Conservation (phyloP, 1,140 invertebrate species). For the Nasonia giraulti region DNA sequence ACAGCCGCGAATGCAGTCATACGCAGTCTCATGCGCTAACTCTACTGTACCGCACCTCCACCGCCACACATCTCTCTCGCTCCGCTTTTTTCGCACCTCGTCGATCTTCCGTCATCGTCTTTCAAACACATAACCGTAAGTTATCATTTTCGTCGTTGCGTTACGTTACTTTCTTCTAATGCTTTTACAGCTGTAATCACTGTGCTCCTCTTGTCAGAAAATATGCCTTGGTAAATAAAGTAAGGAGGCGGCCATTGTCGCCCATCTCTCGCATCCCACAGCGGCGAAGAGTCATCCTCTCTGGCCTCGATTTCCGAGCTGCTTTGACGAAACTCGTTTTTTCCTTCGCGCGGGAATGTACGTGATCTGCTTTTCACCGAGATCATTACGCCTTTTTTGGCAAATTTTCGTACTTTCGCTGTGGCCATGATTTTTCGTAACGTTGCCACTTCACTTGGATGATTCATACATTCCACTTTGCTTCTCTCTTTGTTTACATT, state of each 20-base stretch:
- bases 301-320: conserved; percentile 33
- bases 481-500: conserved; percentile 16
- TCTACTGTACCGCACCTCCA: background rate
- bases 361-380: background rate
- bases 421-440: background rate
- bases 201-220: no score
- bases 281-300: conserved; percentile 32
- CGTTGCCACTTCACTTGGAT: background rate
- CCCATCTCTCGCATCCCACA: conserved; percentile 19
- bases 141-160: background rate
- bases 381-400: background rate
- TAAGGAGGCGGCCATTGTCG: conserved; percentile 57
- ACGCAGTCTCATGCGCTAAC: conserved; percentile 3
- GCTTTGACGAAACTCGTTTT: conserved; percentile 29
- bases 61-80: background rate
- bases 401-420: background rate
- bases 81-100: background rate
- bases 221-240: background rate
- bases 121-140: background rate
- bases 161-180: no score
- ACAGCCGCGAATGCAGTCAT: conserved; percentile 14
- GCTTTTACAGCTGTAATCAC: no score
- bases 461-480: background rate
- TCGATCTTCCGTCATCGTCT: no score
- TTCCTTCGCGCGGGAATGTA: background rate